phyloP scores from a whole-genome alignment of 2,113 vertebrate genomes.

The Coreoperca whiteheadi region DNA sequence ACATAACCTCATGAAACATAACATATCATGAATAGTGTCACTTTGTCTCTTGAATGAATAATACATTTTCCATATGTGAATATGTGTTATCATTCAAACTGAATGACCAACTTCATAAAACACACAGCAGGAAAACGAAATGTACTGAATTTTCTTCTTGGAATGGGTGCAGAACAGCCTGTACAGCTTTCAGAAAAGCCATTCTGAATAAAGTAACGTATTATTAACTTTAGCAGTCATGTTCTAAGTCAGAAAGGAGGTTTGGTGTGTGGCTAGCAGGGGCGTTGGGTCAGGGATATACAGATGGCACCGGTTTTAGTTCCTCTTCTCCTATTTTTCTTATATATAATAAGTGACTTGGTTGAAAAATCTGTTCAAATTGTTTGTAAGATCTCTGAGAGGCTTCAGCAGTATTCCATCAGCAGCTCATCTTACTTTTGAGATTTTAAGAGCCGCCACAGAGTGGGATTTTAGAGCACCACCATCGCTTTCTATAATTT shows the following conservation, averaged over 20 bases:
- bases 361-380: not conserved
- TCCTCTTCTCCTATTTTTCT: constrained; percentile 6
- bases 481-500: constrained; percentile 49
- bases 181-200: not conserved
- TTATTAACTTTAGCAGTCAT: not conserved
- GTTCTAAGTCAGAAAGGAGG: not conserved
- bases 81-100: constrained; percentile 3
- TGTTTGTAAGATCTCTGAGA: not conserved
- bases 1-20: not conserved
- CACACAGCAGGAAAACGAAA: not conserved
- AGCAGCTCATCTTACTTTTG: constrained; percentile 41
- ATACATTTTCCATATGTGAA: constrained; percentile 10
- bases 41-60: not conserved
- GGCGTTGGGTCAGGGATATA: not conserved
- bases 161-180: not conserved
- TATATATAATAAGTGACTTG: constrained; percentile 17
- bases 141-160: not conserved
- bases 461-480: constrained; percentile 37
- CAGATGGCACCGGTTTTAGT: not conserved
- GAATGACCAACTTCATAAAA: not conserved
- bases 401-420: constrained; percentile 19
- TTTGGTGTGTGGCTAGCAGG: not conserved
- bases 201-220: constrained; percentile 6
- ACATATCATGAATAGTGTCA: not conserved
- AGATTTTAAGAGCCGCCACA: constrained; percentile 33